Evolutionary conservation across 2,113 vertebrate genomes (phyloP).

Genomic region (Chascanopsetta lugubris): DNA sequence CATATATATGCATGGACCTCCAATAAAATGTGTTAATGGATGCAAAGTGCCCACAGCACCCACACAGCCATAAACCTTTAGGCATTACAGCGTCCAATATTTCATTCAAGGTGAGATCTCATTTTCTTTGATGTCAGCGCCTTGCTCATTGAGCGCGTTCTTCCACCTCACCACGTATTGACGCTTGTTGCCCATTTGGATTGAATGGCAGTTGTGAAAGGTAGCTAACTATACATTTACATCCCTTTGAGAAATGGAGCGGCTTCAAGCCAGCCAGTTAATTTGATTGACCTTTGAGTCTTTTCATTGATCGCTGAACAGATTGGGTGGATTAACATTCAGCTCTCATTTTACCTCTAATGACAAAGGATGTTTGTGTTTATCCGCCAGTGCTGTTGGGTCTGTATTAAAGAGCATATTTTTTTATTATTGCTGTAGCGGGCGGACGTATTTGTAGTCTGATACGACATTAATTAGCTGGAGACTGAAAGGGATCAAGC

Average conservation of each 20-base stretch:
- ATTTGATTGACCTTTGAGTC: slow-evolving; percentile 59
- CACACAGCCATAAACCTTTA: slow-evolving; percentile 43
- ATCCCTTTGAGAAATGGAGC: slow-evolving; percentile 20
- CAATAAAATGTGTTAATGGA: slow-evolving; percentile 57
- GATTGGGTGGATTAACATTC: slow-evolving; percentile 48
- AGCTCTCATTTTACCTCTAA: slow-evolving; percentile 1
- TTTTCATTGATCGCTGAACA: slow-evolving; percentile 41
- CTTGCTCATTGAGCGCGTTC: neutral
- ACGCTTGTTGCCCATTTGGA: slow-evolving; percentile 28
- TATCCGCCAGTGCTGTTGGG: neutral
- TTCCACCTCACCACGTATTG: slow-evolving; percentile 16
- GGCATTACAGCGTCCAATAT: slow-evolving; percentile 33
- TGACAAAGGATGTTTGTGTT: slow-evolving; percentile 49
- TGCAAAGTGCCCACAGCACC: slow-evolving; percentile 51
- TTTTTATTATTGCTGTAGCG: slow-evolving; percentile 9
- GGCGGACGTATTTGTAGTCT: slow-evolving; percentile 29
- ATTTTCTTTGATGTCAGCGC: slow-evolving; percentile 20
- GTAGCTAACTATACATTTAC: slow-evolving; percentile 25
- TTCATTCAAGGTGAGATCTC: slow-evolving; percentile 39
- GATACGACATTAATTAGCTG: slow-evolving; percentile 18
- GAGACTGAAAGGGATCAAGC: slow-evolving; percentile 9
- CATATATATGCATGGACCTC: slow-evolving; percentile 22
- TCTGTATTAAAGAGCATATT: slow-evolving; percentile 7
- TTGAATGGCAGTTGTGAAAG: slow-evolving; percentile 34
- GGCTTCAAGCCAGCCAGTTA: slow-evolving; percentile 15